Conservation (phyloP, 2,797 vertebrate genomes). For the Dermochelys coriacea region DNA sequence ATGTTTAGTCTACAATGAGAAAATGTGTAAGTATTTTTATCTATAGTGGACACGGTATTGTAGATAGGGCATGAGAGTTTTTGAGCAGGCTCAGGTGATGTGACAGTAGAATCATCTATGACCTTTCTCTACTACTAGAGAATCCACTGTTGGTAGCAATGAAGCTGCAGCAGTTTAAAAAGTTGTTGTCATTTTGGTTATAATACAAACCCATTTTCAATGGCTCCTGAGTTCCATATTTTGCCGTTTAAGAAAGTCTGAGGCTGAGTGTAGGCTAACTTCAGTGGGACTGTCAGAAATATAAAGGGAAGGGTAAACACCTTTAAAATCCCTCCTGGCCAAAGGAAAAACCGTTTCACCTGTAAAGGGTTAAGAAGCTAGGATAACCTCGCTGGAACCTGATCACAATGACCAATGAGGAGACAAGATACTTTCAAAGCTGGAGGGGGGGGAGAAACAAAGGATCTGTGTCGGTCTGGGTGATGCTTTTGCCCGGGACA, state of each 20-base stretch:
- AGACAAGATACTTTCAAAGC: no score
- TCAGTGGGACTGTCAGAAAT: no score
- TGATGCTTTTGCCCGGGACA: no score
- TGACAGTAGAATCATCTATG: not conserved
- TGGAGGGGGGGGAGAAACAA: no score
- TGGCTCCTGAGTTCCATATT: not conserved
- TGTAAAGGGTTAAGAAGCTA: no score
- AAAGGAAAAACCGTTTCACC: no score
- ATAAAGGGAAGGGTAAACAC: no score
- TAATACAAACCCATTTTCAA: not conserved
- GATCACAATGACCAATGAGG: no score
- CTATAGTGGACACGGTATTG: not conserved
- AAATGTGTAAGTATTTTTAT: not conserved
- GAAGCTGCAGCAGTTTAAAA: not conserved
- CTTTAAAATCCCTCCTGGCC: no score
- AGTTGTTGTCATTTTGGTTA: not conserved
- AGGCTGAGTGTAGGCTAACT: not conserved
- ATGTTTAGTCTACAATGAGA: not conserved
- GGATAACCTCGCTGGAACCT: no score
- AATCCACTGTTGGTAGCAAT: not conserved
- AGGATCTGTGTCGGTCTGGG: no score
- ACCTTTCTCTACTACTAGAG: not conserved
- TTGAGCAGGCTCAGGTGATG: not conserved
- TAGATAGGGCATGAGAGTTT: not conserved
- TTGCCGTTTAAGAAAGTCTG: not conserved